phyloP scores from a whole-genome alignment of 2,888 invertebrate genomes.

The Willowsia nigromaculata region DNA sequence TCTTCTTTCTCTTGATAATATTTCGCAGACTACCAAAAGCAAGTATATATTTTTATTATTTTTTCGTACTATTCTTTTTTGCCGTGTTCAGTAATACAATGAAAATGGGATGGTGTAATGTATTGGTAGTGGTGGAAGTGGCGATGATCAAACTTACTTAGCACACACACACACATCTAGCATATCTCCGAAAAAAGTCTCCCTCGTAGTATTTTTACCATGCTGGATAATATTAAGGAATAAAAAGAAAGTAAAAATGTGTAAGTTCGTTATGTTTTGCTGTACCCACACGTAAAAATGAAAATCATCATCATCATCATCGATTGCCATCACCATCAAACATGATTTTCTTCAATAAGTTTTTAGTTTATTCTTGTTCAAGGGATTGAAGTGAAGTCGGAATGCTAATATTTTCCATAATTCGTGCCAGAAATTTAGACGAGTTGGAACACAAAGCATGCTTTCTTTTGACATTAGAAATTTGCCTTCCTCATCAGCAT shows the following conservation, averaged over 20 bases:
- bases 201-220: slow-evolving; percentile 25
- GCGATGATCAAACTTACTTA: slow-evolving; percentile 52
- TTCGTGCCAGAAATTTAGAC: not conserved
- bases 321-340: slow-evolving; percentile 39
- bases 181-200: slow-evolving; percentile 30
- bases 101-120: slow-evolving; percentile 43
- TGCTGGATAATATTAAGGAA: slow-evolving; percentile 44
- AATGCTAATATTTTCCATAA: not conserved
- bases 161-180: slow-evolving; percentile 49
- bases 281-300: slow-evolving; percentile 50
- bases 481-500: not conserved
- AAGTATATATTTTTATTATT: slow-evolving; percentile 46
- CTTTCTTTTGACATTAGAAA: not conserved
- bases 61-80: not conserved
- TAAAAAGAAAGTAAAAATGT: slow-evolving; percentile 48
- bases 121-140: slow-evolving; percentile 18
- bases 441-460: not conserved
- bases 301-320: slow-evolving; percentile 33
- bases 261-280: slow-evolving; percentile 48
- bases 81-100: slow-evolving; percentile 30
- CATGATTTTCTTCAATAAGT: slow-evolving; percentile 51
- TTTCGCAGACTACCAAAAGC: slow-evolving; percentile 38
- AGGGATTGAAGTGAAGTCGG: not conserved
- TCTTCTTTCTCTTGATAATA: slow-evolving; percentile 54
- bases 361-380: slow-evolving; percentile 4